A percentile compares a stretch with the other conserved stretches of the same genome.
These are phyloP conservation scores for Poeciliopsis turrubarensis DNA, from an alignment of 2,113 vertebrate species.

Conservation along the genomic window DNA sequence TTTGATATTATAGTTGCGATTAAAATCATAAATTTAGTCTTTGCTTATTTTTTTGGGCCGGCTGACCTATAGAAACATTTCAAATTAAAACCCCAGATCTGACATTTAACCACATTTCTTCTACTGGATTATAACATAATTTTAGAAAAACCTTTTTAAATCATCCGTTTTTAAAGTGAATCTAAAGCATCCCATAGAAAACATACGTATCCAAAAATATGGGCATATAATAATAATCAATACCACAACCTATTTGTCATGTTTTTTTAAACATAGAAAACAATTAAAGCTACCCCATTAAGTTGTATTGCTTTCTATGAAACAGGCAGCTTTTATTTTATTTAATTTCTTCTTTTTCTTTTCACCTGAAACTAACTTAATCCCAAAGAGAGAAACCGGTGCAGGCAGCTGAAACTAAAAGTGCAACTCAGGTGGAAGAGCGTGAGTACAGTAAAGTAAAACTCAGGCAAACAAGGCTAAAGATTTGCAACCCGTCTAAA, in stretches of 20 bases:
- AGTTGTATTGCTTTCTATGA: background rate
- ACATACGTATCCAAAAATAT: no score
- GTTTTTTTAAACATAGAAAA: no score
- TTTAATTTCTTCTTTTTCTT: background rate
- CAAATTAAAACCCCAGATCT: no score
- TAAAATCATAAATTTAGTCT: background rate
- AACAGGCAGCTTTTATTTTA: background rate
- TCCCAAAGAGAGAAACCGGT: background rate
- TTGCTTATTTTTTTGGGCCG: background rate
- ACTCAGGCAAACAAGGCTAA: background rate
- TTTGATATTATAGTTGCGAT: background rate
- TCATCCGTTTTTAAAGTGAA: no score
- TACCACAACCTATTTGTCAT: no score
- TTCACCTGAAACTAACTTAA: background rate
- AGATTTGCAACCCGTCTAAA: background rate
- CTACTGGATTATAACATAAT: no score
- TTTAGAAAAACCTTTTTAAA: no score
- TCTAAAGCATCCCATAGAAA: no score
- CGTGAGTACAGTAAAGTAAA: background rate
- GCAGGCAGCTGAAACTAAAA: background rate
- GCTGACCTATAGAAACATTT: no score
- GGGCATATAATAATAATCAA: no score
- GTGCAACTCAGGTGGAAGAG: background rate
- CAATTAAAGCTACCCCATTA: background rate
- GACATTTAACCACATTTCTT: no score